Percentiles rank a stretch among this genome's conserved stretches.
phyloP scores from a whole-genome alignment of 2,797 vertebrate genomes.

The Brachyalestes nurse region DNA sequence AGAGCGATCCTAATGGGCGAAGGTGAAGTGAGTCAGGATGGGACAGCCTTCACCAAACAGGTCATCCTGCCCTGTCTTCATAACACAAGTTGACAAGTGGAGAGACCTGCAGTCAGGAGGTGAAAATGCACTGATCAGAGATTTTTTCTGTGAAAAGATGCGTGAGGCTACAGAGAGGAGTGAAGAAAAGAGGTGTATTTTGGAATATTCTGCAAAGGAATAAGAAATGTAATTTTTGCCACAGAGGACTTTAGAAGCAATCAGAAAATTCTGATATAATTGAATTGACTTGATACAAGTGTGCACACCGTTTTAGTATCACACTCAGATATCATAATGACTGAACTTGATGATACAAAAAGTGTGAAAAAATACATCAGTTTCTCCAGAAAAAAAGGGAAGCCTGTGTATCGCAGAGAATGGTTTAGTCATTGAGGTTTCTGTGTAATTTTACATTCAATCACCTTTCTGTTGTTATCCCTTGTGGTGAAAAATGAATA shows the following conservation, averaged over 20 bases:
- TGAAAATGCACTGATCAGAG: slow-evolving; percentile 61
- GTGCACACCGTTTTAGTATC: no score
- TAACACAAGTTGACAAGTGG: slow-evolving; percentile 57
- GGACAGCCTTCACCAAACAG: slow-evolving; percentile 22
- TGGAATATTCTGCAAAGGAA: not conserved
- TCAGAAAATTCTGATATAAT: not conserved
- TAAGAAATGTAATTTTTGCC: not conserved
- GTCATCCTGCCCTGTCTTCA: slow-evolving; percentile 44
- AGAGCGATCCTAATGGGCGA: slow-evolving; percentile 32
- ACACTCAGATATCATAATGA: no score
- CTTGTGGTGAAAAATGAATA: no score
- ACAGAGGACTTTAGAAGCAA: not conserved
- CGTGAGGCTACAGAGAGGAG: slow-evolving; percentile 9
- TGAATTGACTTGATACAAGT: no score
- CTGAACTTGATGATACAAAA: no score
- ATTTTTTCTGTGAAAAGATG: slow-evolving; percentile 51
- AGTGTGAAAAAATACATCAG: no score
- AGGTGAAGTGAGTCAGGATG: slow-evolving; percentile 36
- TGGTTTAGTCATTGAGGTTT: no score
- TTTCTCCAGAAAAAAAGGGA: no score
- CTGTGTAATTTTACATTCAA: no score
- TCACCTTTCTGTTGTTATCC: no score
- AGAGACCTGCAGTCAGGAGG: slow-evolving; percentile 45
- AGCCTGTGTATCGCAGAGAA: no score
- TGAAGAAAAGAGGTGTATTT: slow-evolving; percentile 10